A percentile compares a stretch with the other conserved stretches of the same genome.
Evolutionary conservation across 2,797 vertebrate genomes (phyloP).

Genomic region (Nannoperca australis): DNA sequence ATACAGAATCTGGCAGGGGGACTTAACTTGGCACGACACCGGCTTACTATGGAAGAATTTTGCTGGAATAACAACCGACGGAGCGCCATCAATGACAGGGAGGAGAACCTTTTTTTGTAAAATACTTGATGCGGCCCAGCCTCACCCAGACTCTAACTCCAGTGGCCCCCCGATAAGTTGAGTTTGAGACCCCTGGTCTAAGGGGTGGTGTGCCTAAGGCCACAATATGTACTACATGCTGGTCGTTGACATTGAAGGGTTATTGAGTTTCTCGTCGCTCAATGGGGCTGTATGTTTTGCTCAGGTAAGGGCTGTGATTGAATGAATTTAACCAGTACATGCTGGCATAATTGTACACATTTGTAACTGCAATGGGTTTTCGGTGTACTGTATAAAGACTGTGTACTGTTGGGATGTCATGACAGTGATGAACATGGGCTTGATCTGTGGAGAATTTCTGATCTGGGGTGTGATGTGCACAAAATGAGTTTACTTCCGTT

Average conservation of each 20-base stretch:
- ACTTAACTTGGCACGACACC: too few relatives aligned
- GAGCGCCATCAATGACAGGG: too few relatives aligned
- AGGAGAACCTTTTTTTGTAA: too few relatives aligned
- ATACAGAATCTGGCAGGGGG: too few relatives aligned
- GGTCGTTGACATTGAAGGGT: constrained; percentile 45
- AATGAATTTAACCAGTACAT: neutral
- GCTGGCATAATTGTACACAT: neutral
- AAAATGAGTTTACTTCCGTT: constrained; percentile 21
- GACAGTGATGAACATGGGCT: neutral
- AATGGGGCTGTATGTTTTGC: constrained; percentile 10
- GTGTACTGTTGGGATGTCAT: neutral
- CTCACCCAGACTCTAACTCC: too few relatives aligned
- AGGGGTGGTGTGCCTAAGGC: neutral
- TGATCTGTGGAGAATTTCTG: constrained; percentile 22
- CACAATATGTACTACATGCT: constrained; percentile 34
- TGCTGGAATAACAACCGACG: too few relatives aligned
- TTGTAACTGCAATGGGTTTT: neutral
- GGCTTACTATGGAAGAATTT: too few relatives aligned
- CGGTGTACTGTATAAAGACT: neutral
- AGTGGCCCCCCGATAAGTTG: too few relatives aligned
- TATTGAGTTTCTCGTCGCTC: constrained; percentile 28
- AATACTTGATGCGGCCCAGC: too few relatives aligned
- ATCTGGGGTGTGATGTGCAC: constrained; percentile 23
- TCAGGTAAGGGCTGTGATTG: constrained; percentile 15
- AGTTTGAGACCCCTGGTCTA: too few relatives aligned